Base-by-base conservation (phyloP, 2,113 vertebrate genomes). In the Sisor rabdophorus region DNA sequence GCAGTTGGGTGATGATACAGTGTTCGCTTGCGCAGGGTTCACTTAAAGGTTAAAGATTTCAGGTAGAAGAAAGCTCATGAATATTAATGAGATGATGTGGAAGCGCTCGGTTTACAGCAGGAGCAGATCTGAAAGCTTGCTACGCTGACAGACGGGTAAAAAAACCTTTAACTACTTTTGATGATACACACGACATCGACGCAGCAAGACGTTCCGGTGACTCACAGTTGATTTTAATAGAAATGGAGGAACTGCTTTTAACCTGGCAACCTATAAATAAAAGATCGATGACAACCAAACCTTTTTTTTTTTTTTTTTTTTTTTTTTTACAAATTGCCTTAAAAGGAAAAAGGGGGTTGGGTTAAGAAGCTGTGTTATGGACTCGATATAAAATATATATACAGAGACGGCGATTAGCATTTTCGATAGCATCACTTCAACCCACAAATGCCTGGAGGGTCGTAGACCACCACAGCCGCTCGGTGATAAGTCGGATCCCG, bases 1-100 rank as follows among this genome's bases (percentile, higher is more conserved):
- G 70, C 70, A 20, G 65, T 81, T 74, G 68, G 68, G 79, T 71
- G 79, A 79, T 78, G 59, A 83, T 75, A 64, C 54, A 69, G 65
- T 17, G 73, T 75, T 76, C 15, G 61, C 48, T 76, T 64, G 48
- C 40, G 22, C 64, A 71, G 65, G 64, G 75, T 71, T 83, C 55
- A 72, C 60, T 72, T 65, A 68, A 70, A 71, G 64, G 79, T 73
- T 70, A 77, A 68, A 76, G 55, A 77, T 73, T 70, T 59, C 69
- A 64, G 60, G 55, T 40, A 36, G 60, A 76, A 68, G 68, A 17
- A 72, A 73, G 63, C 1, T 30, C 50, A 50, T 76, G 61, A 78
- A 83, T 79, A 81, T 73, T 78, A 26, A 83, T 71, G 32, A 47
- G 52, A 26, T 76, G 76, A 79, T 32, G 22, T 24, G 32, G 67